Percentiles rank a stretch among this genome's conserved stretches.
Conservation (phyloP, 2,888 invertebrate species). For the Tetramorium bicarinatum region DNA sequence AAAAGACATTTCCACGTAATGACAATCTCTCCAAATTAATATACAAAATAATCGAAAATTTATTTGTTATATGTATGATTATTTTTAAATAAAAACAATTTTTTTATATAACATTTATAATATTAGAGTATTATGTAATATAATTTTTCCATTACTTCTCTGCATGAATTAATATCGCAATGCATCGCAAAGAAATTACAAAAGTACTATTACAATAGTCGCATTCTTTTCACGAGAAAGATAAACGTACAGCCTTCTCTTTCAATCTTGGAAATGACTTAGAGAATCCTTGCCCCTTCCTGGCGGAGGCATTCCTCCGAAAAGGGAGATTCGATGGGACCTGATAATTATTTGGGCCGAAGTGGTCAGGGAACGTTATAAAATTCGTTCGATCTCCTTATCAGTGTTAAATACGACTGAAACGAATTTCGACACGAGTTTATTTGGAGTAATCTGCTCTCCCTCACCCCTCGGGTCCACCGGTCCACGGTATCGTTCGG, state of each 20-base stretch:
- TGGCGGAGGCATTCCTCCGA: conserved; percentile 58
- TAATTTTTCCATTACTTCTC: neutral
- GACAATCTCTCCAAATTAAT: neutral
- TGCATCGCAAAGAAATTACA: neutral
- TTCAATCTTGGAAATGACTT: conserved; percentile 30
- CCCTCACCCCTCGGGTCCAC: neutral
- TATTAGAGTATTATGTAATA: neutral
- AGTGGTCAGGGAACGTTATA: conserved; percentile 60
- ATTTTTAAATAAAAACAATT: neutral
- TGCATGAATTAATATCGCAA: neutral
- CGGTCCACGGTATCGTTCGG: conserved; percentile 12
- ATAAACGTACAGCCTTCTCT: neutral
- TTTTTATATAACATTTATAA: neutral
- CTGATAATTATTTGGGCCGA: conserved; percentile 63
- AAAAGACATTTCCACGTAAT: neutral
- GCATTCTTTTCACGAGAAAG: neutral
- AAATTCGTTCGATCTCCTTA: conserved; percentile 63
- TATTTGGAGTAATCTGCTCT: conserved; percentile 73
- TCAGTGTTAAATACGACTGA: conserved; percentile 71
- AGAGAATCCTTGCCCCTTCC: neutral
- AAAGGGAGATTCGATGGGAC: conserved; percentile 65
- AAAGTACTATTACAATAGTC: neutral
- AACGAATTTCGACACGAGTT: conserved; percentile 72
- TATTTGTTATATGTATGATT: neutral
- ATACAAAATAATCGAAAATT: neutral